phyloP scores from a whole-genome alignment of 2,113 vertebrate species.

The Scomber scombrus region DNA sequence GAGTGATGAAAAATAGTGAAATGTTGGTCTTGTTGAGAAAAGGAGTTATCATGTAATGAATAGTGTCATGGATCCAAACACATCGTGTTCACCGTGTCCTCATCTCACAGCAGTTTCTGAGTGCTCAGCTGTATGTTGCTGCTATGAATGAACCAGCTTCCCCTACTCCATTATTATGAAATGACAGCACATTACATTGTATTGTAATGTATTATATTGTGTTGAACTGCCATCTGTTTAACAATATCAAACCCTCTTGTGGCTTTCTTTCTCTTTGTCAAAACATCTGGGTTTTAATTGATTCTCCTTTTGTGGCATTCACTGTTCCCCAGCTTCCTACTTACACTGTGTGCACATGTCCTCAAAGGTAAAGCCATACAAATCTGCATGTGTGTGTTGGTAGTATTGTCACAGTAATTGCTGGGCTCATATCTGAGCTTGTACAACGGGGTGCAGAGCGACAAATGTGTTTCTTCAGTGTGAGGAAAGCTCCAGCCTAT shows the following conservation, averaged over 20 bases:
- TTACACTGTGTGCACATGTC: slow-evolving; percentile 36
- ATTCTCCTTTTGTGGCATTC: slow-evolving; percentile 38
- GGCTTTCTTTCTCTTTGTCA: slow-evolving; percentile 54
- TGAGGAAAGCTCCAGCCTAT: slow-evolving; percentile 25
- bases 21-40: neutral
- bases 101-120: neutral
- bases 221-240: slow-evolving; percentile 53
- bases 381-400: slow-evolving; percentile 1
- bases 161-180: slow-evolving; percentile 12
- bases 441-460: slow-evolving; percentile 16
- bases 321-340: slow-evolving; percentile 49
- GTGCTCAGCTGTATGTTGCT: slow-evolving; percentile 19
- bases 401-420: slow-evolving; percentile 66
- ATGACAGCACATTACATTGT: slow-evolving; percentile 46
- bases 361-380: slow-evolving; percentile 48
- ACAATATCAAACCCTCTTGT: slow-evolving; percentile 15
- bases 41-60: neutral
- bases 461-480: slow-evolving; percentile 38
- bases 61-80: neutral
- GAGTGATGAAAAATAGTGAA: neutral
- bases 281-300: slow-evolving; percentile 72
- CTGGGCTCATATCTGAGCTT: slow-evolving; percentile 40
- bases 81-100: no score
- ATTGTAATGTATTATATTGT: slow-evolving; percentile 39
- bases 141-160: slow-evolving; percentile 41